Conservation (phyloP, 2,797 vertebrate genomes). For the Sphenopsis melanotis region DNA sequence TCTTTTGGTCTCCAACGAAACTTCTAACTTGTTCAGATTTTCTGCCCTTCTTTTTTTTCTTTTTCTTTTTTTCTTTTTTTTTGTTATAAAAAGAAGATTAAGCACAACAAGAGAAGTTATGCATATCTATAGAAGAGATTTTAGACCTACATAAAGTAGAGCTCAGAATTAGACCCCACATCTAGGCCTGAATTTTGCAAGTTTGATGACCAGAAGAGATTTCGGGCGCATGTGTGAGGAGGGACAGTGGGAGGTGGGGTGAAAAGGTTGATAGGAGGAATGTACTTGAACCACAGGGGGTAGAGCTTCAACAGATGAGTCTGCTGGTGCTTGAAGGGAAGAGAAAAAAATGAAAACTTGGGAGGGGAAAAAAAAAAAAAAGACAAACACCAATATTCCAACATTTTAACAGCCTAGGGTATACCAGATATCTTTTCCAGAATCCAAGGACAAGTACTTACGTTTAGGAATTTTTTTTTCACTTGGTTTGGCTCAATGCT, state of each 20-base stretch:
- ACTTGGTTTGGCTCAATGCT: background rate
- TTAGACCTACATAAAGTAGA: background rate
- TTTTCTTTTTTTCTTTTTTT: background rate
- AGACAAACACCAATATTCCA: background rate
- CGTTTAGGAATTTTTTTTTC: accelerated
- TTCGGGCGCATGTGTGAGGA: background rate
- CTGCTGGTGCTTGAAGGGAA: background rate
- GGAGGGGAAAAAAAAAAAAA: accelerated
- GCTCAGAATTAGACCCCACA: background rate
- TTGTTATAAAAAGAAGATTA: background rate
- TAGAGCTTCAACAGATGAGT: background rate
- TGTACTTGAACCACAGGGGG: conserved; percentile 27
- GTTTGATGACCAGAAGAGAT: background rate
- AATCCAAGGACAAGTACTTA: background rate
- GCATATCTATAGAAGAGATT: background rate
- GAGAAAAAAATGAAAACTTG: background rate
- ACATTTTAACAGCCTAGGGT: background rate
- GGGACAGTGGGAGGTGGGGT: background rate
- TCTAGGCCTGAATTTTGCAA: background rate
- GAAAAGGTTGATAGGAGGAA: conserved; percentile 33
- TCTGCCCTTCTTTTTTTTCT: background rate
- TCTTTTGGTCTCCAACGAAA: background rate
- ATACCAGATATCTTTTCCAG: background rate
- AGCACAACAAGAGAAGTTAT: background rate
- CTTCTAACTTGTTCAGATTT: background rate